Conservation (phyloP, 92 coral and sea anemone species). For the Phenganax marumi region DNA sequence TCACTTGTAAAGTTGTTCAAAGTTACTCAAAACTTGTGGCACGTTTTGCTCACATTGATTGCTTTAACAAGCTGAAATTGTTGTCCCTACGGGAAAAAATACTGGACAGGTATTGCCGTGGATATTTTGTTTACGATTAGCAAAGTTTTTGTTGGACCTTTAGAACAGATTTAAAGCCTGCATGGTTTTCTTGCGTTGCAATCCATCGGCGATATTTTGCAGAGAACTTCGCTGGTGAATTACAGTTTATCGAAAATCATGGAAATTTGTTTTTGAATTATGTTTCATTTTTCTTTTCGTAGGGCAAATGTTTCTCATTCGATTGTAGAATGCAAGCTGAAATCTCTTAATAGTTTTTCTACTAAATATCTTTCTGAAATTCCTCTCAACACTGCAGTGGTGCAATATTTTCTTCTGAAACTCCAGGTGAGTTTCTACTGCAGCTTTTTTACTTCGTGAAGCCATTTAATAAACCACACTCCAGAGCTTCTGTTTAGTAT, state of each 20-base stretch:
- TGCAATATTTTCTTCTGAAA: background rate
- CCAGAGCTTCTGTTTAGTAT: background rate
- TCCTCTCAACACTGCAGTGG: conserved; percentile 4
- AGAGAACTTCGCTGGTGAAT: background rate
- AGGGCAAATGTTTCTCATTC: background rate
- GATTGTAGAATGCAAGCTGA: background rate
- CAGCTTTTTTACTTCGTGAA: background rate
- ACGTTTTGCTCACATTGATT: background rate
- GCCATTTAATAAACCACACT: background rate
- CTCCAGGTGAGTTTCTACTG: background rate
- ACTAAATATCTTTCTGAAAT: conserved; percentile 4
- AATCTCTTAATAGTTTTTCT: background rate
- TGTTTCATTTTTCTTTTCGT: background rate
- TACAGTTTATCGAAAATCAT: too few species aligned
- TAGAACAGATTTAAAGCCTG: too few species aligned
- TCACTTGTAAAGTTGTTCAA: conserved; percentile 5
- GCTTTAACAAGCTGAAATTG: background rate
- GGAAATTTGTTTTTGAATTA: background rate
- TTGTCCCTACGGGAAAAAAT: conserved; percentile 1
- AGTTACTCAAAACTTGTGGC: conserved; percentile 3
- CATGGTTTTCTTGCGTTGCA: too few species aligned
- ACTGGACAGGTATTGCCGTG: background rate
- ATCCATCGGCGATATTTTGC: too few species aligned
- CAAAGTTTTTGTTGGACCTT: background rate
- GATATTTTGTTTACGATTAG: background rate